These are phyloP conservation scores for Rattus rattus DNA, from an alignment of 2,113 vertebrate species.

Conservation along the genomic window DNA sequence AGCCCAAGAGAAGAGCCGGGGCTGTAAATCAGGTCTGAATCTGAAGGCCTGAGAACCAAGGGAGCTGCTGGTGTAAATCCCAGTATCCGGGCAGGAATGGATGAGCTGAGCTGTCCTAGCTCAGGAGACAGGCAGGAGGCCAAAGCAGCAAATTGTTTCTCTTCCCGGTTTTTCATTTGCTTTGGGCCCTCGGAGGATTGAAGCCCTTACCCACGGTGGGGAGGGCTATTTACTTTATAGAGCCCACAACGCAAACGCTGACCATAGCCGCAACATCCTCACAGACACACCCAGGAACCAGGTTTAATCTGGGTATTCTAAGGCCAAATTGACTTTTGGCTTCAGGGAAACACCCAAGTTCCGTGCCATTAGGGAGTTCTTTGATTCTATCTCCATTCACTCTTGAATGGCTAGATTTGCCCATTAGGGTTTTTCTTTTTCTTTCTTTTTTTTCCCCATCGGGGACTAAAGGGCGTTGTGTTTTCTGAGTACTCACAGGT, in stretches of 20 bases:
- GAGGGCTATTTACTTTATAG: not conserved
- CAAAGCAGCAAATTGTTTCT: not conserved
- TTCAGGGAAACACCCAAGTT: not conserved
- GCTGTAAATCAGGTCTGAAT: not conserved
- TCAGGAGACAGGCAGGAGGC: not conserved
- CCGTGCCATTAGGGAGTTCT: not conserved
- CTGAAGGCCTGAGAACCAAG: not conserved
- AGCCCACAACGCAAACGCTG: not conserved
- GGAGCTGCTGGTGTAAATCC: not conserved
- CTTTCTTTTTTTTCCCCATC: not conserved
- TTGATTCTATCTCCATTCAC: not conserved
- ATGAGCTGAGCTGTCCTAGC: not conserved
- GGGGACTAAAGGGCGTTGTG: conserved; percentile 13
- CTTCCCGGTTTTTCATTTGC: not conserved
- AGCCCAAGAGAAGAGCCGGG: not conserved
- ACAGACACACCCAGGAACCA: not conserved
- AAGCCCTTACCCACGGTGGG: no score
- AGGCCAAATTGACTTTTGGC: not conserved
- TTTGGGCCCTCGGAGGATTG: not conserved
- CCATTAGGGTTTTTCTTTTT: not conserved
- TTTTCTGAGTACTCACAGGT: conserved; percentile 15
- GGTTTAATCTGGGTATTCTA: not conserved
- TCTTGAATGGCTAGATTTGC: conserved; percentile 48
- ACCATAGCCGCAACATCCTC: not conserved
- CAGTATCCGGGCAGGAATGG: not conserved